Base-by-base conservation (phyloP, 1,140 invertebrate species). In the Anagrus nilaparvatae region DNA sequence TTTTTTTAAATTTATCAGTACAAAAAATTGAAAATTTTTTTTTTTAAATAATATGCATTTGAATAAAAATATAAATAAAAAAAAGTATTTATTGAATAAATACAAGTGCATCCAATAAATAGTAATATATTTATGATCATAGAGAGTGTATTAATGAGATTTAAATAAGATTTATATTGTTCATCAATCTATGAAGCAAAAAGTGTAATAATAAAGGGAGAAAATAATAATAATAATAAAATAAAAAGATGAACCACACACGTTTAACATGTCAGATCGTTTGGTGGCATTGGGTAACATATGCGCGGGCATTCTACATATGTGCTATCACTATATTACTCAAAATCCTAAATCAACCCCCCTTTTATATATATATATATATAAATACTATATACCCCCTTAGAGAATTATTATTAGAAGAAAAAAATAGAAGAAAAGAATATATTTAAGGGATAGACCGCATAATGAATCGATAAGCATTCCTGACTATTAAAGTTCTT, bases 281-380 rank as follows among this genome's bases (percentile, higher is more conserved):
- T 68, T 68, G 66, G 64, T 59, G 58, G 58, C 59, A 55, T 64
- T 63, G 65, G 51, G 61, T 56, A 66, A 65, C 66, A 69, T 69
- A 69, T 69, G 66, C 61, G 63, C 56, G 50, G 63, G 65, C 66
- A 67, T 61, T 43, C 59, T 67, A 65, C 66, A 69, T 69, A 69
- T 67, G 65, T 61, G 63, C 51, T 57, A 61, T 50, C 56, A 55
- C 56, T 46, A 51, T 47, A 47, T 55, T 52, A 58, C 51, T 48
- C 18, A 7, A 23, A n/a, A 16, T 13, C 9, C 20, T 18, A 18
- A 30, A 24, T 27, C 21, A 34, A 32, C 34, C 16, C 21, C 27
- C 12, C 25, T 25, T 36, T 36, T 33, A 38, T 41, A 21, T 32
- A 44, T 32, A 37, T 29, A 19, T 32, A 39, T 35, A 17, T 23